phyloP scores from a whole-genome alignment of 2,797 vertebrate genomes.

The Enteromius fasciolatus region DNA sequence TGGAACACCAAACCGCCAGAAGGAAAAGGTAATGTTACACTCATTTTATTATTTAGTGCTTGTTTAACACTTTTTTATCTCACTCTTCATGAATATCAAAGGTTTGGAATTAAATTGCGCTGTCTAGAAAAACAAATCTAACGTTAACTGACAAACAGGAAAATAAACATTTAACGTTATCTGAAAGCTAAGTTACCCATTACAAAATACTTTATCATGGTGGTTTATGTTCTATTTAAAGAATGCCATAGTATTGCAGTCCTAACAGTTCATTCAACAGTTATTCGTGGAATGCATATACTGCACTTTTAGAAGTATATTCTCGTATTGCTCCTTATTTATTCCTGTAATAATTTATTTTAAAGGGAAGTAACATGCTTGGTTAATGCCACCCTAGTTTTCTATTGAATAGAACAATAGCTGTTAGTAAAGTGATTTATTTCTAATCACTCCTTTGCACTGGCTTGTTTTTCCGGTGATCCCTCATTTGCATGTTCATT shows the following conservation, averaged over 20 bases:
- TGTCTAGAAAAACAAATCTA: background rate
- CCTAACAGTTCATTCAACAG: background rate
- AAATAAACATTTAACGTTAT: background rate
- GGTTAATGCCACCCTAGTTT: background rate
- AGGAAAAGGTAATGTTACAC: conserved; percentile 62
- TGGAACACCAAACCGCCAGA: conserved; percentile 48
- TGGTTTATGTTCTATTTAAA: background rate
- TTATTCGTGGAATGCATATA: background rate
- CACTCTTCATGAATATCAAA: no score
- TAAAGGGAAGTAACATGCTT: background rate
- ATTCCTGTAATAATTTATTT: background rate
- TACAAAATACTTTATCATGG: background rate
- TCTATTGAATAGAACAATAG: background rate
- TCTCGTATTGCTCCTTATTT: background rate
- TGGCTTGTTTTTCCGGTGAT: background rate
- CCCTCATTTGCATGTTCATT: conserved; percentile 17
- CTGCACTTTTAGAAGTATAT: background rate
- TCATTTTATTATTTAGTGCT: no score
- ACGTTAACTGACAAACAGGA: background rate
- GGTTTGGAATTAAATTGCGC: background rate
- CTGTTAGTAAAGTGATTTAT: background rate
- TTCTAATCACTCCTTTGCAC: background rate
- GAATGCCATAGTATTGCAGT: background rate
- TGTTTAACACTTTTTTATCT: background rate
- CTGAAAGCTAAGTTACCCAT: background rate